Evolutionary conservation across 2,888 invertebrate genomes (phyloP), one percentile per base, ranked within the genome.

Genomic region (Alsophila aescularia): DNA sequence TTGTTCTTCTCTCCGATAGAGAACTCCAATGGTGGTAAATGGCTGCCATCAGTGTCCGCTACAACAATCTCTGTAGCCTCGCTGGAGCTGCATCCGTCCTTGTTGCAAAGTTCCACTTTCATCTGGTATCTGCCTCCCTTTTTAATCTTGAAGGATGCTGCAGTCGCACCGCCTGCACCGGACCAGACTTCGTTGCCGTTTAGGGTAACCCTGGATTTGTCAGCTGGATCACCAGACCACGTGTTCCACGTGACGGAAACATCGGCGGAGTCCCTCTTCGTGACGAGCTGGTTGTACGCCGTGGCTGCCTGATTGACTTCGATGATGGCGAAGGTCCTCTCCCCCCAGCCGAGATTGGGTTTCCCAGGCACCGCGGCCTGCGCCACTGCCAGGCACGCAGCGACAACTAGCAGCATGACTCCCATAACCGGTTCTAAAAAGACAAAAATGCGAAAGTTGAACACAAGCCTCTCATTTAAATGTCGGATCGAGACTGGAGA

Each of bases 251-350:
- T 87, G n/a, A 91, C 86, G 0, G 89, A 71, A 8, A 91, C 90
- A 29, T 90, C 90, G 0, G 91, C 91, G 0, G 83, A 81, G 15
- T 91, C 91, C 13, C 70, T 78, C 50, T 79, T 79, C 0, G 70
- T 87, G 14, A 91, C 91, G 31, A 91, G 81, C 67, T 91, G 90
- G 72, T 91, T 90, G 69, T 91, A 91, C 0, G 91, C 91, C 2
- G 91, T 91, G 12, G 91, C 91, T 8, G 90, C 91, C 66, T 90
- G 91, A 67, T 89, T 91, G 58, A 91, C 91, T 69, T 91, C 91
- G 15, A 91, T 77, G 63, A 91, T 86, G 4, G 90, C 85, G 73
- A 91, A 91, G 59, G 83, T 83, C 36, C 91, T 76, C 61, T 91
- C 91, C 0, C 91, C 91, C 91, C 91, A 91, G 60, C 91, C 91